These are phyloP conservation scores for Sebastes diploproa DNA, from an alignment of 2,797 vertebrate species.

Conservation along the genomic window DNA sequence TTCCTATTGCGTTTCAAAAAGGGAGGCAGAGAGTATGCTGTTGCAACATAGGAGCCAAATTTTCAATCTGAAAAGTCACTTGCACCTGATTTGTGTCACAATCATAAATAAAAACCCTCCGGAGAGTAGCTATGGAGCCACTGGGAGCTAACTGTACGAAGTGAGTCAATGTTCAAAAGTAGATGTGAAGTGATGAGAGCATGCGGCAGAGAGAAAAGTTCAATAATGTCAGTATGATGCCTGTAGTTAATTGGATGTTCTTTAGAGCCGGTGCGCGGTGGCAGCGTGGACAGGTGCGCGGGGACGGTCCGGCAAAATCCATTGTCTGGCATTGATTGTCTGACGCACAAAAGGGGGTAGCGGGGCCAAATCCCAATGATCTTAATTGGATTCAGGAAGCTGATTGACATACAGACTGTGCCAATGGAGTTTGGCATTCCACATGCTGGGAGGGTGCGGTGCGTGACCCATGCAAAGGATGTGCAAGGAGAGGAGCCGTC, in stretches of 20 bases:
- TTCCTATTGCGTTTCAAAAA: conserved; percentile 6
- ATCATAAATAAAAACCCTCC: conserved; percentile 22
- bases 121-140: conserved; percentile 3
- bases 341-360: conserved; percentile 48
- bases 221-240: conserved; percentile 59
- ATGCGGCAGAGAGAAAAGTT: conserved; percentile 46
- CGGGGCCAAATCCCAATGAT: conserved; percentile 66
- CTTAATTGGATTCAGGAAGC: conserved; percentile 65
- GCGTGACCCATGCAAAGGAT: conserved; percentile 33
- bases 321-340: conserved; percentile 65
- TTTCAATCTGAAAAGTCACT: background rate
- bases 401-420: conserved; percentile 55
- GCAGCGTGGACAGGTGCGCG: conserved; percentile 54
- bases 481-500: conserved; percentile 10
- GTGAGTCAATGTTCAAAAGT: conserved; percentile 51
- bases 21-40: too few relatives aligned
- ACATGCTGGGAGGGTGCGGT: conserved; percentile 11
- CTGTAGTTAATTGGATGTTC: conserved; percentile 69
- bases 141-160: background rate
- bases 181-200: conserved; percentile 50
- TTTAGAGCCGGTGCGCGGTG: conserved; percentile 34
- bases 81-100: background rate
- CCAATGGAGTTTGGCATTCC: conserved; percentile 49
- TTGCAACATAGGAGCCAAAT: background rate
- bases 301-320: conserved; percentile 57